Conservation (phyloP, 1,140 invertebrate genomes). For the Meteorus sp. region DNA sequence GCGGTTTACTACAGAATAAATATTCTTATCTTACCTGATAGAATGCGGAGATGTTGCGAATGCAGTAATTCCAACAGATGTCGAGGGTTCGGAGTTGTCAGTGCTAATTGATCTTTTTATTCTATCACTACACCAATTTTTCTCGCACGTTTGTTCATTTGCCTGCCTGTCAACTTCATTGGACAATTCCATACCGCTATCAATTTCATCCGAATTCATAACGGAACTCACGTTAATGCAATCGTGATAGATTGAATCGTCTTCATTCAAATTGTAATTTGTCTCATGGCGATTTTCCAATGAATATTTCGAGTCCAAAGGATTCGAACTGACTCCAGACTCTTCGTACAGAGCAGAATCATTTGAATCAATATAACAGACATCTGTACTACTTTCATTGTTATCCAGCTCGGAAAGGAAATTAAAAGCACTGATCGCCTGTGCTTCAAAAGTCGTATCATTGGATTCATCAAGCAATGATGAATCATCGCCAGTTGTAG, state of each 20-base stretch:
- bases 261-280: slow-evolving; percentile 14
- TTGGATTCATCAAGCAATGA: slow-evolving; percentile 30
- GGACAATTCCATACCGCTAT: no score
- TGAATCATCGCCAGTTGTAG: no score
- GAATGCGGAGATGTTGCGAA: slow-evolving; percentile 4
- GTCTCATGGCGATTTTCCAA: slow-evolving; percentile 16
- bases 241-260: no score
- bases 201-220: no score
- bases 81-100: slow-evolving; percentile 31
- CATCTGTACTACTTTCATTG: slow-evolving; percentile 22
- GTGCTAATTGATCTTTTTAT: slow-evolving; percentile 33
- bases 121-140: slow-evolving; percentile 46
- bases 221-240: no score
- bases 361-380: slow-evolving; percentile 2
- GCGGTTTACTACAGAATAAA: not conserved
- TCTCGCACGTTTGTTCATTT: not conserved
- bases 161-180: not conserved
- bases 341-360: slow-evolving; percentile 7
- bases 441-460: slow-evolving; percentile 41
- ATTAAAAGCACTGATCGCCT: slow-evolving; percentile 52
- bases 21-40: no score
- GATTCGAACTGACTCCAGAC: slow-evolving; percentile 17
- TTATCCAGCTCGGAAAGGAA: slow-evolving; percentile 50
- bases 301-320: slow-evolving; percentile 32
- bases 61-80: slow-evolving; percentile 27